These are phyloP conservation scores for Brachionus koreanus DNA, from an alignment of 1,140 invertebrate species.

Conservation along the genomic window DNA sequence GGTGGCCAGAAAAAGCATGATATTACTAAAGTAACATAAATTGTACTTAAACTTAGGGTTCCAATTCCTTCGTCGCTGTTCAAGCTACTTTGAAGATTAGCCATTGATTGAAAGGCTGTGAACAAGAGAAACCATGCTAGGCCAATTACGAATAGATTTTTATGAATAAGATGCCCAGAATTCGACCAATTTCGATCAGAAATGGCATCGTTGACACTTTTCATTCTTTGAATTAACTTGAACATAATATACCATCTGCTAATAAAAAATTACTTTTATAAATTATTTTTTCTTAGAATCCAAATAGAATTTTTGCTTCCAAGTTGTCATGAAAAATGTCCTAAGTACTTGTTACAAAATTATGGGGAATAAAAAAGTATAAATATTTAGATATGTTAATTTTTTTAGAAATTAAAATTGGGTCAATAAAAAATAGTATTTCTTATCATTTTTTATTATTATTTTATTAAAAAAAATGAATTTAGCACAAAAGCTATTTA, in stretches of 20 bases:
- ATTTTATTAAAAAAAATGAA: background rate
- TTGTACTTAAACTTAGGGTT: constrained; percentile 66
- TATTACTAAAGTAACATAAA: constrained; percentile 82
- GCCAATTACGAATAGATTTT: constrained; percentile 14
- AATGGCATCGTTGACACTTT: background rate
- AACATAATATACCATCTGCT: background rate
- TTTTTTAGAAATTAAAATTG: background rate
- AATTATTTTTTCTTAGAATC: background rate
- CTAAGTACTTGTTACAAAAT: background rate
- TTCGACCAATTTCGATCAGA: background rate
- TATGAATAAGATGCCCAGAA: background rate
- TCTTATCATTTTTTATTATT: background rate
- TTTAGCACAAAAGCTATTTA: constrained; percentile 24
- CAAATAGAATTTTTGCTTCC: background rate
- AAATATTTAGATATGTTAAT: background rate
- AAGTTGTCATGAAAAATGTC: background rate
- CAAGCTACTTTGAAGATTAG: constrained; percentile 35
- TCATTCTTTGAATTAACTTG: background rate
- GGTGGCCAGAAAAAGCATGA: constrained; percentile 89
- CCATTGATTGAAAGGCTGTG: constrained; percentile 10
- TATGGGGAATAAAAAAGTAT: background rate
- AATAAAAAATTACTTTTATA: background rate
- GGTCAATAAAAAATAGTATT: background rate
- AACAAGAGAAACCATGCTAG: constrained; percentile 27
- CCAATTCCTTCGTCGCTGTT: constrained; percentile 29